Evolutionary conservation across 1,140 invertebrate genomes (phyloP).

Genomic region (Drosophila simulans): DNA sequence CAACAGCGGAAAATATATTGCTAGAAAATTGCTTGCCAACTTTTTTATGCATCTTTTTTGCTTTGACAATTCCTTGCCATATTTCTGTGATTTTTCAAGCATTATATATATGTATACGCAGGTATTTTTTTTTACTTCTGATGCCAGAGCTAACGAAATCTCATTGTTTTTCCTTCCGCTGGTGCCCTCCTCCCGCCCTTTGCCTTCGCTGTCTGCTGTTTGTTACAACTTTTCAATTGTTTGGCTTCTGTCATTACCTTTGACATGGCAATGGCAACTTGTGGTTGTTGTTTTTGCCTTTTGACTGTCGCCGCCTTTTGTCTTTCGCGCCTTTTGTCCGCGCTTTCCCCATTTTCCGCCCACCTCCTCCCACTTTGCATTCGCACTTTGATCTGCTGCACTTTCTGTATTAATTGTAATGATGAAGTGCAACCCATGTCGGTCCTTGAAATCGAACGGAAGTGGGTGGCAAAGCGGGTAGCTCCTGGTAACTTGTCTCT

Average conservation of each 20-base stretch:
- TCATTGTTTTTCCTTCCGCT: conserved; percentile 55
- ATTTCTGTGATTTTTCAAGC: conserved; percentile 38
- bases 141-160: conserved; percentile 52
- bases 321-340: conserved; percentile 73
- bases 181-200: conserved; percentile 6
- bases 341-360: conserved; percentile 16
- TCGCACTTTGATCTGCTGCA: conserved; percentile 74
- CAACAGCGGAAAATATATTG: conserved; percentile 74
- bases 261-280: conserved; percentile 70
- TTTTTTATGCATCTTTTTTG: conserved; percentile 34
- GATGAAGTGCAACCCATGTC: conserved; percentile 64
- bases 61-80: conserved; percentile 70
- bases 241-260: conserved; percentile 82
- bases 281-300: conserved; percentile 69
- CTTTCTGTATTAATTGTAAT: conserved; percentile 76
- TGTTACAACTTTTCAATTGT: conserved; percentile 81
- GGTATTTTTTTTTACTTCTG: conserved; percentile 14
- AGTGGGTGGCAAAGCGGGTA: background rate
- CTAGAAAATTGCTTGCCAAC: conserved; percentile 68
- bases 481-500: background rate
- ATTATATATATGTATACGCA: conserved; percentile 4
- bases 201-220: conserved; percentile 46
- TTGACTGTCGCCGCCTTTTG: conserved; percentile 78
- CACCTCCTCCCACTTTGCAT: conserved; percentile 18
- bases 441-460: conserved; percentile 6